Percentiles rank a stretch among this genome's conserved stretches.
These are phyloP conservation scores for Sarcophaga variegata DNA, from an alignment of 2,888 invertebrate genomes.

Conservation along the genomic window DNA sequence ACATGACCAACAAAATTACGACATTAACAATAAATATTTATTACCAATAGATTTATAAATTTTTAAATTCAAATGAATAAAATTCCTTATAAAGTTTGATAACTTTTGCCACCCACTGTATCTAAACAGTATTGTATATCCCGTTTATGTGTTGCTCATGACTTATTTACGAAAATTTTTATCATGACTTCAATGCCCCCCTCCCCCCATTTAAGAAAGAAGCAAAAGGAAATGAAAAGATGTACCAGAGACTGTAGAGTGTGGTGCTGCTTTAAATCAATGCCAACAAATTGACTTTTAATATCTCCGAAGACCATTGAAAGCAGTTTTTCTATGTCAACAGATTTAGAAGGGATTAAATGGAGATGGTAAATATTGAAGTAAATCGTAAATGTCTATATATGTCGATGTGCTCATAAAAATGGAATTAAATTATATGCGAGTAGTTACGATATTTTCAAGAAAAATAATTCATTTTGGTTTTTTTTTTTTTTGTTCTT, in stretches of 20 bases:
- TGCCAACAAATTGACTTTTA: slow-evolving; percentile 45
- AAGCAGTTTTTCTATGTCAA: slow-evolving; percentile 20
- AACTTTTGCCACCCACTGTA: slow-evolving; percentile 1
- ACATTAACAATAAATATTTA: too few species aligned
- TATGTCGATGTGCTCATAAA: neutral
- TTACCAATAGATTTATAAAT: too few species aligned
- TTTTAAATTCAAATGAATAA: too few species aligned
- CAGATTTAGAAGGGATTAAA: slow-evolving; percentile 11
- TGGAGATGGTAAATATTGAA: slow-evolving; percentile 13
- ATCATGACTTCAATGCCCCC: neutral
- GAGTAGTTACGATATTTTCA: neutral
- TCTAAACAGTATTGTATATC: neutral
- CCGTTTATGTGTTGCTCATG: slow-evolving; percentile 19
- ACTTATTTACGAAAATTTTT: slow-evolving; percentile 25
- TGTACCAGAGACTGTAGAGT: neutral
- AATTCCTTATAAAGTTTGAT: neutral
- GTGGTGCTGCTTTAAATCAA: slow-evolving; percentile 13
- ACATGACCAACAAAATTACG: too few species aligned
- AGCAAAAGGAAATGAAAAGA: neutral
- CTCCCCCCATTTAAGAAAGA: neutral
- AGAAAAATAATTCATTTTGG: neutral
- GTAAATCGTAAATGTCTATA: neutral
- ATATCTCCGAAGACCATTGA: slow-evolving; percentile 20
- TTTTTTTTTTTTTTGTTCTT: neutral
- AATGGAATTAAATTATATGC: neutral